Percentiles rank a stretch among this genome's conserved stretches.
These are phyloP conservation scores for Pangasius sanitwongsei DNA, from an alignment of 2,797 vertebrate species.

Conservation along the genomic window DNA sequence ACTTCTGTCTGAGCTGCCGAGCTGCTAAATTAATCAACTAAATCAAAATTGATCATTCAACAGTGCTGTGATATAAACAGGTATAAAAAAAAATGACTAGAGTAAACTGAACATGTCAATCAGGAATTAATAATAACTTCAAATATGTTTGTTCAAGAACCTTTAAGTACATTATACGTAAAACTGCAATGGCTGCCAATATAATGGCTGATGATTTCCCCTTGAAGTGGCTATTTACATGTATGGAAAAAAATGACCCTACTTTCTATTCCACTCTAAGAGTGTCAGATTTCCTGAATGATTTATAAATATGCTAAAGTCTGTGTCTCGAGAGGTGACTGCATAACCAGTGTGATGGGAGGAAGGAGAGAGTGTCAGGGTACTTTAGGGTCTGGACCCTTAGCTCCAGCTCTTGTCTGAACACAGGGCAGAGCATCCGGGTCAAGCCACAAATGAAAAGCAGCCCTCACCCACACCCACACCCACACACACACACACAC, in stretches of 20 bases:
- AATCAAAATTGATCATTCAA: not conserved
- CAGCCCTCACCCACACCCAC: slow-evolving; percentile 36
- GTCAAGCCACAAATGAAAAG: slow-evolving; percentile 56
- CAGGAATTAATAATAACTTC: not conserved
- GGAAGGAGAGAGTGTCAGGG: slow-evolving; percentile 37
- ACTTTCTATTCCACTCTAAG: slow-evolving; percentile 51
- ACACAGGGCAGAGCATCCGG: slow-evolving; percentile 55
- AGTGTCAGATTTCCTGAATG: slow-evolving; percentile 59
- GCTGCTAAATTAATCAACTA: not conserved
- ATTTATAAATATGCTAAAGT: slow-evolving; percentile 64
- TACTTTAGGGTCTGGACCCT: slow-evolving; percentile 57
- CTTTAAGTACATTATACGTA: not conserved
- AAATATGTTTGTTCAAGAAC: not conserved
- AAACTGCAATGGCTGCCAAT: not conserved
- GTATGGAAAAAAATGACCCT: slow-evolving; percentile 29
- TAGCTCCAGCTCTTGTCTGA: slow-evolving; percentile 60
- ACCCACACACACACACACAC: slow-evolving; percentile 27
- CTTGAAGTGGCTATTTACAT: slow-evolving; percentile 52
- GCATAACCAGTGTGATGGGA: slow-evolving; percentile 38
- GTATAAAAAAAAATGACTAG: not conserved
- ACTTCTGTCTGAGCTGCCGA: not conserved
- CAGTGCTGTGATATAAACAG: not conserved
- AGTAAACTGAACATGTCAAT: not conserved
- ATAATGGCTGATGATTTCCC: not conserved
- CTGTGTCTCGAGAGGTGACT: slow-evolving; percentile 54